These are phyloP conservation scores for Ia io DNA, from an alignment of 2,113 vertebrate genomes.

Conservation along the genomic window DNA sequence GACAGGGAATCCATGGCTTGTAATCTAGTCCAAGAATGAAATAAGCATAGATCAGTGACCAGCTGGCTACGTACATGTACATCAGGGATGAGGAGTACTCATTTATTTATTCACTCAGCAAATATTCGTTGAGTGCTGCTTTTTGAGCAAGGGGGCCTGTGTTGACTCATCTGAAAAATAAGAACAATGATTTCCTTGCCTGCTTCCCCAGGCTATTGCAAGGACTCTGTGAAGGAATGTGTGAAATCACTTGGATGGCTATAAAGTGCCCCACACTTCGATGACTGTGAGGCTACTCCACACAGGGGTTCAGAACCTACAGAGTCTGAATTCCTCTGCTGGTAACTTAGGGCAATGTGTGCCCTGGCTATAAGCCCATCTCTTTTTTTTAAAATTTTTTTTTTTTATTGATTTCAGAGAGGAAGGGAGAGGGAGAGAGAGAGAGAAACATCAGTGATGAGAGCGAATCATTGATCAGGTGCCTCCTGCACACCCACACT, in stretches of 20 bases:
- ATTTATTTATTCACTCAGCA: background rate
- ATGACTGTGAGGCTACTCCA: background rate
- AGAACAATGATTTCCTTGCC: background rate
- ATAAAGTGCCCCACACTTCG: background rate
- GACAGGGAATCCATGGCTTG: background rate
- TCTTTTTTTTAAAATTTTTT: background rate
- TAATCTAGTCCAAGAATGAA: background rate
- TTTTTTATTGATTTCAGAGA: too few species aligned
- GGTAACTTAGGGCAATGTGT: background rate
- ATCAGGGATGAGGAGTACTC: background rate
- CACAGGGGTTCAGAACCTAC: background rate
- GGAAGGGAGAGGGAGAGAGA: too few species aligned
- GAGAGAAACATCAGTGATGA: too few species aligned
- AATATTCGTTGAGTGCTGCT: background rate
- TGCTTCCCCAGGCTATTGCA: background rate
- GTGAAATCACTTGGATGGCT: background rate
- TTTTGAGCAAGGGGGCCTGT: background rate
- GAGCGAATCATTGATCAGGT: too few species aligned
- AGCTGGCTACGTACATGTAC: background rate
- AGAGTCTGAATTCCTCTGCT: background rate
- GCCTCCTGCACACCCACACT: too few species aligned
- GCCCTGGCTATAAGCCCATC: background rate
- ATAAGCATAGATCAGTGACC: background rate
- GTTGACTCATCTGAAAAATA: background rate
- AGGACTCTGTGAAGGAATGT: background rate